These are phyloP conservation scores for Hypomecis atomaria DNA, from an alignment of 2,888 invertebrate genomes.

Conservation along the genomic window DNA sequence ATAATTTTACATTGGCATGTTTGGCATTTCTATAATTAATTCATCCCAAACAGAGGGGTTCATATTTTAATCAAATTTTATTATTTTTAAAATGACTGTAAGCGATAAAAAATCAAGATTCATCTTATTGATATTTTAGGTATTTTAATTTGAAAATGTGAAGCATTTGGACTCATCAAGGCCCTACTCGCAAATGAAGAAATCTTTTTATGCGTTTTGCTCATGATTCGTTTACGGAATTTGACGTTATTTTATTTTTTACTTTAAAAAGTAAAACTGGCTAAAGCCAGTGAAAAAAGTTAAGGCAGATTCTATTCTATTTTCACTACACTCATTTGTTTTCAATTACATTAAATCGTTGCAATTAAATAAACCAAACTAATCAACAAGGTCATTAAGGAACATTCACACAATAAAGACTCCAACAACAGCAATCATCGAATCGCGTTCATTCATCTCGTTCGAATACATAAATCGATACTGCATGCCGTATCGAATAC, in stretches of 20 bases:
- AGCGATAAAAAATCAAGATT: slow-evolving; percentile 58
- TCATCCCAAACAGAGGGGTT: slow-evolving; percentile 66
- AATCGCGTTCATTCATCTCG: slow-evolving; percentile 65
- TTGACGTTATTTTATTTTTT: too few relatives aligned
- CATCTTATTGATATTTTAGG: slow-evolving; percentile 55
- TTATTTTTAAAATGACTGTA: slow-evolving; percentile 62
- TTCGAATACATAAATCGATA: slow-evolving; percentile 76
- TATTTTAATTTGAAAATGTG: slow-evolving; percentile 61
- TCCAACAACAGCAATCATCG: slow-evolving; percentile 58
- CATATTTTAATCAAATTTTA: slow-evolving; percentile 77
- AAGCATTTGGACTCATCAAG: slow-evolving; percentile 55
- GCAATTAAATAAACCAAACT: slow-evolving; percentile 34
- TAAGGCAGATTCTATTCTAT: not conserved
- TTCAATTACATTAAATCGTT: slow-evolving; percentile 12
- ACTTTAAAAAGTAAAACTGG: too few relatives aligned
- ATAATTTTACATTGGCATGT: slow-evolving; percentile 67
- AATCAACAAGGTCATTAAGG: slow-evolving; percentile 37
- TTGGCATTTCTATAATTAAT: slow-evolving; percentile 73
- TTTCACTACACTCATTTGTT: not conserved
- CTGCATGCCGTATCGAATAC: slow-evolving; percentile 81
- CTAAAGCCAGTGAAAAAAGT: too few relatives aligned
- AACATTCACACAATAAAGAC: slow-evolving; percentile 61
- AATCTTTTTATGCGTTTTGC: not conserved
- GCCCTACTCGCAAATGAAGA: not conserved
- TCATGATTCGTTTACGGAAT: too few relatives aligned